These are phyloP conservation scores for Pleuronectes platessa DNA, from an alignment of 2,113 vertebrate genomes.

Conservation along the genomic window DNA sequence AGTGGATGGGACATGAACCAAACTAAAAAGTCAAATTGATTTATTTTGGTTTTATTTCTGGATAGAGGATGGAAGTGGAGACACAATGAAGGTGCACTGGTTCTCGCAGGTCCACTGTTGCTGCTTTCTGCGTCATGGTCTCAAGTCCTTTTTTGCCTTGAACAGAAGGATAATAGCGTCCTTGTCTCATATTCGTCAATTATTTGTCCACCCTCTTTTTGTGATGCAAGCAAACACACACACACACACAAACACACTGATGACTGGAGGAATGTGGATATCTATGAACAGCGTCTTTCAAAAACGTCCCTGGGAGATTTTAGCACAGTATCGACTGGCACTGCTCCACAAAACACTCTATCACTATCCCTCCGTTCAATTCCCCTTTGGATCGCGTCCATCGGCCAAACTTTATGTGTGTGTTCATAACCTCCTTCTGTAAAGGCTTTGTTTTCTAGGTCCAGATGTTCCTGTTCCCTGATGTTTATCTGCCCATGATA, in stretches of 20 bases:
- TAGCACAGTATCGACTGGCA: constrained; percentile 54
- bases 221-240: constrained; percentile 15
- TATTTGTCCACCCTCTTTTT: background rate
- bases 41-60: too few relatives aligned
- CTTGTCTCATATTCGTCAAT: too few relatives aligned
- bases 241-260: too few relatives aligned
- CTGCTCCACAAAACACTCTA: constrained; percentile 32
- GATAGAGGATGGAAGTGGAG: too few relatives aligned
- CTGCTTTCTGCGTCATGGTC: too few relatives aligned
- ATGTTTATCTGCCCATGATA: constrained; percentile 23
- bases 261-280: constrained; percentile 39
- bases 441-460: constrained; percentile 24
- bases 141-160: too few relatives aligned
- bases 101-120: too few relatives aligned
- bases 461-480: constrained; percentile 6
- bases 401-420: background rate
- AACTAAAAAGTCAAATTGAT: too few relatives aligned
- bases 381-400: constrained; percentile 29
- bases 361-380: constrained; percentile 33
- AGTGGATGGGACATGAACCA: too few relatives aligned
- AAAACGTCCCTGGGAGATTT: constrained; percentile 59
- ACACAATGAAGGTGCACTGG: too few relatives aligned
- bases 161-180: too few relatives aligned
- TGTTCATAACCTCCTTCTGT: constrained; percentile 12
- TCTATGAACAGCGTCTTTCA: constrained; percentile 44